Conservation (phyloP, 2,888 invertebrate species). For the Coelinius sp. region DNA sequence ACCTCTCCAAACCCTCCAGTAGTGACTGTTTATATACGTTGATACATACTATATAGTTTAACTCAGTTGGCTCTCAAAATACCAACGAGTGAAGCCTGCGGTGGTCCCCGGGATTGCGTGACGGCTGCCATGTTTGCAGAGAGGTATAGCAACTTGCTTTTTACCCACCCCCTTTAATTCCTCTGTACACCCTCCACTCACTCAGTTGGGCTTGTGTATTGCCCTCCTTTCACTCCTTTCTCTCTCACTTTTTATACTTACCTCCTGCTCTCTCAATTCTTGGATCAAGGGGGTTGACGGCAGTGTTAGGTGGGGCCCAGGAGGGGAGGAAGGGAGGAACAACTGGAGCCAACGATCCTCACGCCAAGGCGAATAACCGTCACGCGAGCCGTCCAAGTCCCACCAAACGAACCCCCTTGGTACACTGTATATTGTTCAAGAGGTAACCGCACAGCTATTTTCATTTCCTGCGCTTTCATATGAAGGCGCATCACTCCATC, state of each 20-base stretch:
- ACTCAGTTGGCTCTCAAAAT: conserved; percentile 3
- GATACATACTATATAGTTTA: conserved; percentile 10
- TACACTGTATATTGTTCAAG: conserved; percentile 42
- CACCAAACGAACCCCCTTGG: conserved; percentile 9
- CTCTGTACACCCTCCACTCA: conserved; percentile 40
- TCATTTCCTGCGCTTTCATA: conserved; percentile 51
- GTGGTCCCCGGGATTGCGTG: conserved; percentile 58
- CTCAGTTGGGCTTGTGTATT: conserved; percentile 32
- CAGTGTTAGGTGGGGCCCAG: background rate
- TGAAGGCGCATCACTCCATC: conserved; percentile 44
- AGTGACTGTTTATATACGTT: background rate
- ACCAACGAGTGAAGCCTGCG: conserved; percentile 26
- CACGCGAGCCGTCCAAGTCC: conserved; percentile 51
- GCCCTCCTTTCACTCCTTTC: conserved; percentile 16
- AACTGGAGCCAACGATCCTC: conserved; percentile 46
- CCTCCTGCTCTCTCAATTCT: conserved; percentile 1
- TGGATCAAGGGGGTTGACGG: conserved; percentile 7
- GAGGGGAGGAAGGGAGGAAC: conserved; percentile 21
- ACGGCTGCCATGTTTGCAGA: conserved; percentile 68
- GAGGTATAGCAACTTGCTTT: conserved; percentile 48
- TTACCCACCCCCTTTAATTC: conserved; percentile 49
- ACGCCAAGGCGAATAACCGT: conserved; percentile 51
- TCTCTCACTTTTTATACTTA: conserved; percentile 25
- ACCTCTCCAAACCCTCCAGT: background rate
- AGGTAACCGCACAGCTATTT: conserved; percentile 48